phyloP scores from a whole-genome alignment of 1,140 invertebrate genomes.

The Apis laboriosa region DNA sequence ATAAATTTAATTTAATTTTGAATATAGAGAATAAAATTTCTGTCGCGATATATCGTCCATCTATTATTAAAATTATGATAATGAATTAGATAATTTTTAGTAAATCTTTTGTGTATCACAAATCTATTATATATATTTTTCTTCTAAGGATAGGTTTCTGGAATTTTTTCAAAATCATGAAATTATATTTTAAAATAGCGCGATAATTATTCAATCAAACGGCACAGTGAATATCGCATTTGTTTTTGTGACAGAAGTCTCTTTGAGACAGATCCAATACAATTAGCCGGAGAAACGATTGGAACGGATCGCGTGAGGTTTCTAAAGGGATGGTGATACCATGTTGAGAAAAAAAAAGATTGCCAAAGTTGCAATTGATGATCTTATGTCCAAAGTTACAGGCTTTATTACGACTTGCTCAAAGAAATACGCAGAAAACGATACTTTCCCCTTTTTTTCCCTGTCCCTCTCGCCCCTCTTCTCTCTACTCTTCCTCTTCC shows the following conservation, averaged over 20 bases:
- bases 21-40: too few relatives aligned
- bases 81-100: too few relatives aligned
- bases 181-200: too few relatives aligned
- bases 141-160: too few relatives aligned
- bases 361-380: constrained; percentile 42
- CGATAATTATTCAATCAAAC: too few relatives aligned
- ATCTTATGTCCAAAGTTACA: constrained; percentile 55
- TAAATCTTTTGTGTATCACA: too few relatives aligned
- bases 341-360: constrained; percentile 36
- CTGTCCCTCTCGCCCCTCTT: background rate
- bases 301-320: constrained; percentile 58
- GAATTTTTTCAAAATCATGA: too few relatives aligned
- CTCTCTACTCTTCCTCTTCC: background rate
- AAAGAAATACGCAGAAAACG: constrained; percentile 51
- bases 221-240: too few relatives aligned
- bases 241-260: background rate
- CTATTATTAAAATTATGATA: too few relatives aligned
- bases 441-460: constrained; percentile 18
- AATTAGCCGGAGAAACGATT: constrained; percentile 58
- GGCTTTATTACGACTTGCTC: constrained; percentile 56
- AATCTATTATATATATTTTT: too few relatives aligned
- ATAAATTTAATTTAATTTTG: too few relatives aligned
- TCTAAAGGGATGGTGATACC: constrained; percentile 1
- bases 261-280: constrained; percentile 3
- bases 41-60: too few relatives aligned